Percentiles rank a stretch among this genome's conserved stretches.
Conservation (phyloP, 2,113 vertebrate species). For the Brevimyrus niger region DNA sequence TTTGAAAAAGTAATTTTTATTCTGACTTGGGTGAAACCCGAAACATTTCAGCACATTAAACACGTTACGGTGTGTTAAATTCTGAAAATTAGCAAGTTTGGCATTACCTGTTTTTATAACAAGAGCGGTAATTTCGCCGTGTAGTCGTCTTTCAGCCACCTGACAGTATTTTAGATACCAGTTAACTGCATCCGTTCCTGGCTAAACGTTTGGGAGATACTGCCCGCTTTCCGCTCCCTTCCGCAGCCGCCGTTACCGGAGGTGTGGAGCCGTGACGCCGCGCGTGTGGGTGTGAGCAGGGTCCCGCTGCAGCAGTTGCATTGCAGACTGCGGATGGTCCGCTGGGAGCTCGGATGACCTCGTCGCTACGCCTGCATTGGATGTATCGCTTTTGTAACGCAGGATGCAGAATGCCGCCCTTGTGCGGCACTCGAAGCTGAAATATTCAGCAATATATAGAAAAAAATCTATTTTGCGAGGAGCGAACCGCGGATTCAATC, state of each 20-base stretch:
- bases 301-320: slow-evolving; percentile 42
- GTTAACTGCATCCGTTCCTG: background rate
- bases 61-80: background rate
- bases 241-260: background rate
- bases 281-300: slow-evolving; percentile 51
- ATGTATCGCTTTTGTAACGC: background rate
- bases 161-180: background rate
- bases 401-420: background rate
- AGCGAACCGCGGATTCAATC: background rate
- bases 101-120: background rate
- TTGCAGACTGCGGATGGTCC: slow-evolving; percentile 49
- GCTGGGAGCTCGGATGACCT: background rate
- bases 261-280: slow-evolving; percentile 33
- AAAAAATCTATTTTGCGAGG: background rate
- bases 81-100: background rate
- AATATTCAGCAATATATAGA: background rate
- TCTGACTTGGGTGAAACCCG: background rate
- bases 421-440: background rate
- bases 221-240: background rate
- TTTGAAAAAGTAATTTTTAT: background rate
- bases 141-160: background rate
- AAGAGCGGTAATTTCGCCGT: background rate
- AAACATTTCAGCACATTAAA: background rate
- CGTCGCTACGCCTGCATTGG: background rate
- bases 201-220: background rate